Evolutionary conservation across 2,888 invertebrate species (phyloP), one percentile per base, ranked within the genome.

Genomic region (Chaitophorus viminalis): DNA sequence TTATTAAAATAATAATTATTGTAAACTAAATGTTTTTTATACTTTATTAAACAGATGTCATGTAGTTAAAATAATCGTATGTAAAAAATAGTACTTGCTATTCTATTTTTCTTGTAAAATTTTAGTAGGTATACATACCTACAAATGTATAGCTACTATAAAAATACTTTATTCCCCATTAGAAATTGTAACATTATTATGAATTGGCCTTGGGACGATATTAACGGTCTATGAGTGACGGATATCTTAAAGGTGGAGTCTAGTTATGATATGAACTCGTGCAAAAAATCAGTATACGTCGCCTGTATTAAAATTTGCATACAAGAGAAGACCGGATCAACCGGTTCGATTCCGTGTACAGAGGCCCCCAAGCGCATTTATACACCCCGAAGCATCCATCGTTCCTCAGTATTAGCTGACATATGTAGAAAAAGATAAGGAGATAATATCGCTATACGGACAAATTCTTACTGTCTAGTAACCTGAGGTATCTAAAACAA

Each of bases 311-410:
- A 11, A 65, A 85, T 77, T 85, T 85, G 65, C 85, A 85, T 77
- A 77, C 77, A 77, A 77, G 85, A 75, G 76, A 84, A 76, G 84
- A 84, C 84, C 84, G 84, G 84, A 85, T 68, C 65, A 77, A 85
- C 85, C 85, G 85, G 85, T 85, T 85, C 70, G 29, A 77, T 77
- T 52, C 76, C 84, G 31, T 85, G 68, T 25, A 46, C n/a, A 52
- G 68, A 46, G 60, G 25, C n/a, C 36, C 29, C 60, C 84, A 18
- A 33, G 36, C 60, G 14, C 68, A 65, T 76, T 33, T 68, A 85
- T 68, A 77, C 77, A 85, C 85, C 84, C 85, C 68, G 77, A 65
- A 84, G 39, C 76, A 77, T 21, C 46, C 33, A 77, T 84, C 5
- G 68, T 33, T 85, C 77, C 65, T 33, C 39, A 52, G 77, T 9